Base-by-base conservation (phyloP, 2,113 vertebrate genomes). In the Oxyura jamaicensis region DNA sequence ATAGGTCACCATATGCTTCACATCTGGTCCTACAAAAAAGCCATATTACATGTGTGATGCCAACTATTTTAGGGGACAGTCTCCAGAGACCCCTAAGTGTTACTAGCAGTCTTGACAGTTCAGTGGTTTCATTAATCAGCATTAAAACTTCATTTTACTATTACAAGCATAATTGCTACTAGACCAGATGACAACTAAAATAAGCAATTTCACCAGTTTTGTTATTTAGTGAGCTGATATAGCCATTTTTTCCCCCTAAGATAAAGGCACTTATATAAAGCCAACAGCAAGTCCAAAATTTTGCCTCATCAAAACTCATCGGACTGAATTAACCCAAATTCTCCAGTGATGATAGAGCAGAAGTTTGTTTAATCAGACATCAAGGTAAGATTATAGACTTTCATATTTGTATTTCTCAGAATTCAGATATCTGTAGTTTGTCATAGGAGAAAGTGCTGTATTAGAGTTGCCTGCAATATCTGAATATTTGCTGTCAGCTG, bases 1-100 rank as follows among this genome's bases (percentile, higher is more conserved):
- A 85, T 44, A 91, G 89, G 94, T 95, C 93, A 96, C 94, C 95
- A 95, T 97, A 95, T 96, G 94, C 73, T 95, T 89, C 93, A 93
- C 97, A 97, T 89, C 96, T 97, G 96, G 83, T 76, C 91, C 91
- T 85, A 60, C 86, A 75, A 48, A 95, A 88, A 83, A 81, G 65
- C 82, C 83, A 28, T 74, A 86, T 90, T 93, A 86, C 80, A 80
- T n/a, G 48, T 14, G 75, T 1, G 52, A 91, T 81, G 87, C 52
- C 77, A 92, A 63, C 63, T 94, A 41, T 80, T 93, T 95, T 77
- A 75, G 77, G 89, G 42, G 28, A 89, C 73, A 67, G 39, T 29
- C 94, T 93, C 85, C 76, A 81, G 94, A 88, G 91, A 60, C 81
- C 31, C 25, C 0, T 66, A 84, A 59, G 68, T 85, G 83, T 76